Conservation (phyloP, 2,888 invertebrate species). For the Therioaphis trifolii region DNA sequence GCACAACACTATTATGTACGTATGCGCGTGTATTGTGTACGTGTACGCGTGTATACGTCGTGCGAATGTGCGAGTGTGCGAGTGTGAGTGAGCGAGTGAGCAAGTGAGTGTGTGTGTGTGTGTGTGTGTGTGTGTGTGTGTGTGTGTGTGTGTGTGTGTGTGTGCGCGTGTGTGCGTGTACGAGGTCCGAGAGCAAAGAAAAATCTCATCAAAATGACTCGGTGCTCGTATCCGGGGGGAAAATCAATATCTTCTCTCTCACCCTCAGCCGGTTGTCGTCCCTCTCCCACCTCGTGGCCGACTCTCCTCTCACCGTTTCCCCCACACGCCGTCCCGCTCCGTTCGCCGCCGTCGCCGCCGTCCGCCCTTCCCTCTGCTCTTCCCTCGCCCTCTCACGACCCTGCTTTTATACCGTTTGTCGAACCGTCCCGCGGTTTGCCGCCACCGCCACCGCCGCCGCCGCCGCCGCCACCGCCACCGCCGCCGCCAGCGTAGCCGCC, state of each 20-base stretch:
- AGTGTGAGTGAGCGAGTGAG: no score
- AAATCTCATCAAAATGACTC: slow-evolving; percentile 61
- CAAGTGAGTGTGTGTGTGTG: no score
- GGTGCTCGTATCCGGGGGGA: slow-evolving; percentile 48
- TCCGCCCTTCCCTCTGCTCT: no score
- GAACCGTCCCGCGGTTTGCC: not conserved
- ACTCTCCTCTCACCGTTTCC: not conserved
- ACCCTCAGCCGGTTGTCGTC: not conserved
- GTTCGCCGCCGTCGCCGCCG: not conserved
- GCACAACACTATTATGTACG: no score
- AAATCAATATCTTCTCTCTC: slow-evolving; percentile 60
- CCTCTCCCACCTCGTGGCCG: not conserved
- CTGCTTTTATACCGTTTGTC: no score
- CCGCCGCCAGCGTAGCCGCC: not conserved
- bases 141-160: no score
- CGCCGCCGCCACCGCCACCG: not conserved
- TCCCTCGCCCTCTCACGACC: no score
- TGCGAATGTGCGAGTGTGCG: no score
- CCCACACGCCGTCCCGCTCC: not conserved
- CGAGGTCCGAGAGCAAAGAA: slow-evolving; percentile 43
- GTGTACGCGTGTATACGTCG: no score
- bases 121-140: no score
- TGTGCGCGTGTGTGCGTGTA: not conserved
- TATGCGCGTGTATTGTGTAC: no score
- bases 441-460: not conserved